These are phyloP conservation scores for Delphinus delphis DNA, from an alignment of 2,113 vertebrate genomes.

Conservation along the genomic window DNA sequence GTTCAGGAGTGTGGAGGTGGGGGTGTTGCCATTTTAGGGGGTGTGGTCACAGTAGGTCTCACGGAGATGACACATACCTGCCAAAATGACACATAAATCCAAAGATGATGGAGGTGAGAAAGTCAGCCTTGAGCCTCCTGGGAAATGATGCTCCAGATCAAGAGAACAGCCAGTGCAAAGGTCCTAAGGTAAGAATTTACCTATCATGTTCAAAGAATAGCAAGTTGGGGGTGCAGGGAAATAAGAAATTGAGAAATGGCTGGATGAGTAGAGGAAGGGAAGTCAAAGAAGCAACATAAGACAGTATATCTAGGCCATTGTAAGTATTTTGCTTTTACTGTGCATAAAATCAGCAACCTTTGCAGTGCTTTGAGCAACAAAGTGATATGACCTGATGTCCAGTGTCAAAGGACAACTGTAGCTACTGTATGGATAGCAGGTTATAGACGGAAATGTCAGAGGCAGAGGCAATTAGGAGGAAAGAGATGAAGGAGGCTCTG, in stretches of 20 bases:
- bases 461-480: background rate
- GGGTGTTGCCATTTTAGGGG: background rate
- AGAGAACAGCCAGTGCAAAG: background rate
- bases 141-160: background rate
- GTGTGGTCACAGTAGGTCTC: background rate
- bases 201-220: background rate
- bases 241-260: background rate
- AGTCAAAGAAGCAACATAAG: conserved; percentile 13
- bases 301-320: background rate
- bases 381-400: background rate
- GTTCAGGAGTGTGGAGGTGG: background rate
- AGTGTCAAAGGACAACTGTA: conserved; percentile 23
- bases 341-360: background rate
- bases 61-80: background rate
- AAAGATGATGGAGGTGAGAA: conserved; percentile 18
- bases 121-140: background rate
- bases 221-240: background rate
- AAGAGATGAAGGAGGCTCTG: background rate
- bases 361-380: background rate
- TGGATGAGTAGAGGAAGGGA: background rate
- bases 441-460: background rate
- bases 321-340: conserved; percentile 23
- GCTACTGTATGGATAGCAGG: background rate
- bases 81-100: background rate
- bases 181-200: background rate